These are phyloP conservation scores for Etia nguti DNA, from an alignment of 2,113 vertebrate genomes.

Conservation along the genomic window DNA sequence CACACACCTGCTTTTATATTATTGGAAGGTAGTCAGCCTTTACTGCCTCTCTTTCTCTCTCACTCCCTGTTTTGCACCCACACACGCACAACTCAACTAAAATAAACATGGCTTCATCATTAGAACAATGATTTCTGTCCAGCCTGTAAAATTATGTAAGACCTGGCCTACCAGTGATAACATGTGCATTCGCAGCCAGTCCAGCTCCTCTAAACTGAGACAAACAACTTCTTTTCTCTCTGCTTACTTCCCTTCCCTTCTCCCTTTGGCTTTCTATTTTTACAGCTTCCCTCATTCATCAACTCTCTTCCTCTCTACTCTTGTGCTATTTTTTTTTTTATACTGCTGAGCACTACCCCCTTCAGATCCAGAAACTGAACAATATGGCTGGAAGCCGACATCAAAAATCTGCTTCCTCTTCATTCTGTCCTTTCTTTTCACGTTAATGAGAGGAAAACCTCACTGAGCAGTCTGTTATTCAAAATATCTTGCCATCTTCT, in stretches of 20 bases:
- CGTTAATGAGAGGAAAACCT: conserved; percentile 34
- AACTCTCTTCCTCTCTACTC: conserved; percentile 11
- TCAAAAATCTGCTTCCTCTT: conserved; percentile 29
- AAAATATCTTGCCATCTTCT: conserved; percentile 8
- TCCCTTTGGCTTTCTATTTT: conserved; percentile 46
- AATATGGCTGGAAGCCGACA: conserved; percentile 26
- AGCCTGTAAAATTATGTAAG: neutral
- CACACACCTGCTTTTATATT: neutral
- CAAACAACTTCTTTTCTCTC: conserved; percentile 38
- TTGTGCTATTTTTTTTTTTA: neutral
- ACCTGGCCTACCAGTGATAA: conserved; percentile 15
- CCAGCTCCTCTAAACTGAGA: conserved; percentile 20
- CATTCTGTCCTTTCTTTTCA: conserved; percentile 25
- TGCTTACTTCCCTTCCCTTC: neutral
- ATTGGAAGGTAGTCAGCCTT: neutral
- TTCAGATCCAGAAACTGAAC: conserved; percentile 27
- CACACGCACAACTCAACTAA: neutral
- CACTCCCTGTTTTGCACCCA: neutral
- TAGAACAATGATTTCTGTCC: neutral
- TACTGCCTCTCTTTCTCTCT: neutral
- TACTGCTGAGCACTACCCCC: conserved; percentile 20
- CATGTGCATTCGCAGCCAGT: conserved; percentile 30
- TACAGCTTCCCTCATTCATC: conserved; percentile 47
- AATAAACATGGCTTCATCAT: neutral
- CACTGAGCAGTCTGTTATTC: neutral